Evolutionary conservation across 2,797 vertebrate species (phyloP).

Genomic region (Myripristis jacobus): DNA sequence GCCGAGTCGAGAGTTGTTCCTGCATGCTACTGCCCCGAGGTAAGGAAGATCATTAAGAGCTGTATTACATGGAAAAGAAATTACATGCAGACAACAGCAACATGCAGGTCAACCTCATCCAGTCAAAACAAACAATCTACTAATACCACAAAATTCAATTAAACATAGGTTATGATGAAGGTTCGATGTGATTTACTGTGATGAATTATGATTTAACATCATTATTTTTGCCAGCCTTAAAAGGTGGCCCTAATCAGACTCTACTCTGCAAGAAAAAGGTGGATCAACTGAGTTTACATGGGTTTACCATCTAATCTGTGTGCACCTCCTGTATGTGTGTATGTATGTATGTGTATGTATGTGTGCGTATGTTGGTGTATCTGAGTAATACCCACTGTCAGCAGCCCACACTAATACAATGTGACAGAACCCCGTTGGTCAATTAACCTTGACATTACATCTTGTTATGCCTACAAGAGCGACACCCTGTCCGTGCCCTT

Average conservation of each 20-base stretch:
- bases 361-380: conserved; percentile 53
- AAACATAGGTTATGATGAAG: too few relatives aligned
- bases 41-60: too few relatives aligned
- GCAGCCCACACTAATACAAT: conserved; percentile 74
- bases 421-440: conserved; percentile 79
- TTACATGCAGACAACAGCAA: background rate
- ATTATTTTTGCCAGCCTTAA: background rate
- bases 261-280: conserved; percentile 5
- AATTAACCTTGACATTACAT: conserved; percentile 83
- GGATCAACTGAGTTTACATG: background rate
- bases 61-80: too few relatives aligned
- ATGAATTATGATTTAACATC: background rate
- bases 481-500: conserved; percentile 45
- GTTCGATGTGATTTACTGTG: too few relatives aligned
- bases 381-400: conserved; percentile 66
- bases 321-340: conserved; percentile 22
- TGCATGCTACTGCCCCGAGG: background rate
- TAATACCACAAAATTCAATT: too few relatives aligned
- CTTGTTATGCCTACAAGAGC: conserved; percentile 74
- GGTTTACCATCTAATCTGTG: background rate
- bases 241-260: background rate
- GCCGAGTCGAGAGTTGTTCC: background rate
- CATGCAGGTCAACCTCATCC: background rate
- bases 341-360: conserved; percentile 21
- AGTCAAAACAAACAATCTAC: too few relatives aligned